A percentile compares a stretch with the other conserved stretches of the same genome.
These are phyloP conservation scores for Caenorhabditis becei DNA, from an alignment of 2,888 invertebrate genomes.

Conservation along the genomic window DNA sequence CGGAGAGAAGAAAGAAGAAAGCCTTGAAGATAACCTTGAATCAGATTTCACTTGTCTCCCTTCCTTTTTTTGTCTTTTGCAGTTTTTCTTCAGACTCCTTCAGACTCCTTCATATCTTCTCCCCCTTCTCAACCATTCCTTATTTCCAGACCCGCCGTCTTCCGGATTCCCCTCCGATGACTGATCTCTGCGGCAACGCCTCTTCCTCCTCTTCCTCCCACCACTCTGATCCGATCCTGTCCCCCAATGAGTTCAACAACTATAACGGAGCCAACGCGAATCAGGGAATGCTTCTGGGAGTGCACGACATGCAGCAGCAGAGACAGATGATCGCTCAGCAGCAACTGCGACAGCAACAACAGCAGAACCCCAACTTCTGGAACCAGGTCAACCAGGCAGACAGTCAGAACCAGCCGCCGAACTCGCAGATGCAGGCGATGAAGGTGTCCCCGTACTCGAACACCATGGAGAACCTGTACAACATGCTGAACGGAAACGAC, in stretches of 20 bases:
- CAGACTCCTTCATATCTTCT: background rate
- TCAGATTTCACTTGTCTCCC: slow-evolving; percentile 25
- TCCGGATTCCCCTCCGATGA: slow-evolving; percentile 80
- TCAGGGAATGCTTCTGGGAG: slow-evolving; percentile 67
- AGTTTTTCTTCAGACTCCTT: too few species aligned
- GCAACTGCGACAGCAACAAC: slow-evolving; percentile 26
- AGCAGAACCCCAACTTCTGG: slow-evolving; percentile 44
- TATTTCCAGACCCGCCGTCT: slow-evolving; percentile 64
- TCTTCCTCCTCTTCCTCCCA: slow-evolving; percentile 73
- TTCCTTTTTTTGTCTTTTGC: background rate
- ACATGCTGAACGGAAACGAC: slow-evolving; percentile 60
- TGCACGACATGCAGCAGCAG: slow-evolving; percentile 52
- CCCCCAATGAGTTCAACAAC: slow-evolving; percentile 75
- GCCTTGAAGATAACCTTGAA: slow-evolving; percentile 38
- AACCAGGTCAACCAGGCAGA: slow-evolving; percentile 5
- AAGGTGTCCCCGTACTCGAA: slow-evolving; percentile 13
- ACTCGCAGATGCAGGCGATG: slow-evolving; percentile 8
- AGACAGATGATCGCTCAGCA: slow-evolving; percentile 26
- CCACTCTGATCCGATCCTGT: slow-evolving; percentile 79
- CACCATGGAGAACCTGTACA: slow-evolving; percentile 51
- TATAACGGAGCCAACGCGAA: slow-evolving; percentile 42
- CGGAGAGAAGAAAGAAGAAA: slow-evolving; percentile 22
- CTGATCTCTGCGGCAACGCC: slow-evolving; percentile 78
- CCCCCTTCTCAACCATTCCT: background rate
- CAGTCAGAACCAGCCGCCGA: slow-evolving; percentile 24